phyloP scores from a whole-genome alignment of 2,113 vertebrate species.

The Ibidorhyncha struthersii region DNA sequence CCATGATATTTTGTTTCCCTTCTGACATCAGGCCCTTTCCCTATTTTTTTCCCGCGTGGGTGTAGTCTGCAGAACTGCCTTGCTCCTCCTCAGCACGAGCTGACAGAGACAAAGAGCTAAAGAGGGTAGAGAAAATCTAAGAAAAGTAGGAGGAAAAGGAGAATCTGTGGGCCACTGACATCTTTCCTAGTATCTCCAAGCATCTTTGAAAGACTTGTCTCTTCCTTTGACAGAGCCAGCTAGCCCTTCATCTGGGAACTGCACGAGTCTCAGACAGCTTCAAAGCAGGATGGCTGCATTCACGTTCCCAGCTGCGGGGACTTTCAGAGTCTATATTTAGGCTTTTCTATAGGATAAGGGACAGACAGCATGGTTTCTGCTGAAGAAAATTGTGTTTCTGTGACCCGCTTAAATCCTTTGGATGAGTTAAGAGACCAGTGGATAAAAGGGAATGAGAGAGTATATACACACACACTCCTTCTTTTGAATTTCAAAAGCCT shows the following conservation, averaged over 20 bases:
- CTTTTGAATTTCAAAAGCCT: slow-evolving; percentile 52
- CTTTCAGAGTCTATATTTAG: slow-evolving; percentile 59
- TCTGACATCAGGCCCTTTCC: background rate
- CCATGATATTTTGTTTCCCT: background rate
- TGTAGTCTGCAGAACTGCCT: background rate
- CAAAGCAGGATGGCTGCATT: slow-evolving; percentile 34
- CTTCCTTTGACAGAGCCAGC: slow-evolving; percentile 7
- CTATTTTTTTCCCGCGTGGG: background rate
- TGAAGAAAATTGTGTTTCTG: slow-evolving; percentile 29
- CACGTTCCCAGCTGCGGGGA: background rate
- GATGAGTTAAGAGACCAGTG: slow-evolving; percentile 51
- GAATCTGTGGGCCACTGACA: background rate
- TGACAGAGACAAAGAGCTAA: background rate
- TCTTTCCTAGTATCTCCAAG: slow-evolving; percentile 1
- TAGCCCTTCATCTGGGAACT: slow-evolving; percentile 46
- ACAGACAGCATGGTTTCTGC: slow-evolving; percentile 25
- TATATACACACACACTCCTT: background rate
- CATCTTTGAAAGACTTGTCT: slow-evolving; percentile 26
- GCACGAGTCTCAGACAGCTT: slow-evolving; percentile 19
- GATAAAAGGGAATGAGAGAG: slow-evolving; percentile 57
- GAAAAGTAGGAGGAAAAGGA: background rate
- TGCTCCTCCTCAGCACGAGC: background rate
- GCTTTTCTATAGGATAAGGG: slow-evolving; percentile 51
- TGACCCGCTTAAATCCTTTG: slow-evolving; percentile 49
- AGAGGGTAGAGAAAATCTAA: background rate